phyloP scores from a whole-genome alignment of 2,888 invertebrate species.

The Scaptomyza tumidula region DNA sequence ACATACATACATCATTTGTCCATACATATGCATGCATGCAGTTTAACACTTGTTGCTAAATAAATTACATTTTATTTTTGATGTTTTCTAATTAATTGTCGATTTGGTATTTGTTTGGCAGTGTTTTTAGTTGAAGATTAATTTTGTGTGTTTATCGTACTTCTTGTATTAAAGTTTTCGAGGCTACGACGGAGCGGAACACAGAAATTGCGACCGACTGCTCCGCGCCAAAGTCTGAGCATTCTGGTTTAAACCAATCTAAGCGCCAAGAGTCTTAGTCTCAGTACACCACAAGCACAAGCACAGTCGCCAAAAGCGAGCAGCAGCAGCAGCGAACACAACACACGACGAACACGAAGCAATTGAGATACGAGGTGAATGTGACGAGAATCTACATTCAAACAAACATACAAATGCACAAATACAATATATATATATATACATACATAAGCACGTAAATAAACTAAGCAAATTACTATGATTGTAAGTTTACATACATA shows the following conservation, averaged over 20 bases:
- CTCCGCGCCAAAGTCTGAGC: constrained; percentile 66
- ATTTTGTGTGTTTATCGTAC: constrained; percentile 7
- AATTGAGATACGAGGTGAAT: constrained; percentile 54
- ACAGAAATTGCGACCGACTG: constrained; percentile 56
- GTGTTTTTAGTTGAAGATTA: background rate
- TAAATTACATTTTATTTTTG: constrained; percentile 28
- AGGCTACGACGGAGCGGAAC: constrained; percentile 45
- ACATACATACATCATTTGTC: constrained; percentile 1
- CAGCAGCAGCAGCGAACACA: constrained; percentile 8
- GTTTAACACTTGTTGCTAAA: constrained; percentile 51
- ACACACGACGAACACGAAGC: constrained; percentile 39
- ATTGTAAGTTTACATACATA: constrained; percentile 16
- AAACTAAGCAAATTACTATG: constrained; percentile 74
- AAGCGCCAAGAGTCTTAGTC: constrained; percentile 45
- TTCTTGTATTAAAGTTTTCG: constrained; percentile 29
- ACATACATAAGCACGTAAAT: constrained; percentile 31
- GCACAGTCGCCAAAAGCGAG: constrained; percentile 35
- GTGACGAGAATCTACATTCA: constrained; percentile 48
- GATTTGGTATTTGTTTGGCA: constrained; percentile 22
- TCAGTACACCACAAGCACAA: constrained; percentile 17
- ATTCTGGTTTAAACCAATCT: constrained; percentile 63
- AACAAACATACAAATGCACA: constrained; percentile 5
- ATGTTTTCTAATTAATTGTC: background rate
- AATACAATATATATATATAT: constrained; percentile 10
- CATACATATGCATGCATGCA: constrained; percentile 26